Evolutionary conservation across 2,888 invertebrate species (phyloP), one percentile per base, ranked within the genome.

Genomic region (Pterobdella sp.): DNA sequence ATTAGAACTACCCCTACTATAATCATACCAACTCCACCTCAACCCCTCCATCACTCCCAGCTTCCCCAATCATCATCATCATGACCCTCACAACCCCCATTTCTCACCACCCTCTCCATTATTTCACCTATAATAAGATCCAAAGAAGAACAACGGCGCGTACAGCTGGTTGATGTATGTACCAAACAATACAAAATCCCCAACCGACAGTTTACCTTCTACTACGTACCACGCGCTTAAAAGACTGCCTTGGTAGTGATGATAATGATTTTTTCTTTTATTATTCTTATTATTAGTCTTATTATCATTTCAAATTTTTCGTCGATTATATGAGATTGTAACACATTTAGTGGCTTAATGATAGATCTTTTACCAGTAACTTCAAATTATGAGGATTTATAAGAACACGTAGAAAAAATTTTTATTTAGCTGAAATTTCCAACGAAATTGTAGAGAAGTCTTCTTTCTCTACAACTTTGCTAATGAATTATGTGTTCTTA

Each of bases 81-180:
- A 7, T 42, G 10, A 42, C 49, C 49, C 49, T 42, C 49, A 42
- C 22, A 7, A 7, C 7, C 49, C 49, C 49, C 22, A 7, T 14
- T 22, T 22, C 49, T 42, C 49, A 42, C 22, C 49, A 7, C 49
- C 49, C 49, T 14, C 49, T 42, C 49, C 7, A 7, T 22, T 22
- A 7, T 22, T 78, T 82, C 82, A 92, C 93, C 93, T 90, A 82
- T 98, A 98, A 81, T 94, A 96, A 1, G 95, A 96, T 36, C 97
- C 97, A 82, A 98, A 94, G 90, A 92, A 97, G 86, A 97, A 97
- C 70, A 98, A 86, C 0, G 97, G 97, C 74, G 92, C 91, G 81
- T 96, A 97, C 34, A 98, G 86, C 79, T 86, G 97, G 77, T 94
- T 89, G 31, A 97, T 90, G 81, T 97, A 98, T 1, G 93, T 91